Percentiles rank a stretch among this genome's conserved stretches.
Conservation (phyloP, 2,888 invertebrate genomes). For the Muscina levida region DNA sequence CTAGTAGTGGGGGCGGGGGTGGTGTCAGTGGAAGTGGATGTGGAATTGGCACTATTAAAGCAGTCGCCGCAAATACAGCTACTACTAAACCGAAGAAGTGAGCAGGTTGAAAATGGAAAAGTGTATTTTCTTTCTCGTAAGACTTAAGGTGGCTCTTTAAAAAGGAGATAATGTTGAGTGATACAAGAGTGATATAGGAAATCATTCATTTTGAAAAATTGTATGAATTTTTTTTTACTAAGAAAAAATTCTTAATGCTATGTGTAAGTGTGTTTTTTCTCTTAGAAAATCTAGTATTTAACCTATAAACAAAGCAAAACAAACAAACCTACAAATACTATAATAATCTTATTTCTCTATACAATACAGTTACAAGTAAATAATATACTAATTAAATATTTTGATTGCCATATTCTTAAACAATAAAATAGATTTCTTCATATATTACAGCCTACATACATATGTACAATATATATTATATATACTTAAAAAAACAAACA, state of each 20-base stretch:
- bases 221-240: neutral
- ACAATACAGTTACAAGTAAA: slow-evolving; percentile 36
- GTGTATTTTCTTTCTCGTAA: slow-evolving; percentile 14
- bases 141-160: neutral
- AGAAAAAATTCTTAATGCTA: neutral
- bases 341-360: slow-evolving; percentile 35
- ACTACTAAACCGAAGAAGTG: slow-evolving; percentile 55
- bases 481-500: neutral
- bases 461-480: slow-evolving; percentile 10
- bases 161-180: too few relatives aligned
- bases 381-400: slow-evolving; percentile 46
- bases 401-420: slow-evolving; percentile 60
- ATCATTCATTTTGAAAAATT: neutral
- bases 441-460: slow-evolving; percentile 33
- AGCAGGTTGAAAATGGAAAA: slow-evolving; percentile 10
- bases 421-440: slow-evolving; percentile 28
- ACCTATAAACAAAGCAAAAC: slow-evolving; percentile 35
- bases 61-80: slow-evolving; percentile 29
- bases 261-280: slow-evolving; percentile 36
- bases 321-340: slow-evolving; percentile 35
- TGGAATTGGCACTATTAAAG: slow-evolving; percentile 25
- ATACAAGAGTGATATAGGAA: neutral
- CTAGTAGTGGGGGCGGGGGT: neutral
- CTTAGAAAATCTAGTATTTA: slow-evolving; percentile 47
- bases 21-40: slow-evolving; percentile 8